Conservation (phyloP, 2,888 invertebrate species). For the Lasioglossum oenotherae region DNA sequence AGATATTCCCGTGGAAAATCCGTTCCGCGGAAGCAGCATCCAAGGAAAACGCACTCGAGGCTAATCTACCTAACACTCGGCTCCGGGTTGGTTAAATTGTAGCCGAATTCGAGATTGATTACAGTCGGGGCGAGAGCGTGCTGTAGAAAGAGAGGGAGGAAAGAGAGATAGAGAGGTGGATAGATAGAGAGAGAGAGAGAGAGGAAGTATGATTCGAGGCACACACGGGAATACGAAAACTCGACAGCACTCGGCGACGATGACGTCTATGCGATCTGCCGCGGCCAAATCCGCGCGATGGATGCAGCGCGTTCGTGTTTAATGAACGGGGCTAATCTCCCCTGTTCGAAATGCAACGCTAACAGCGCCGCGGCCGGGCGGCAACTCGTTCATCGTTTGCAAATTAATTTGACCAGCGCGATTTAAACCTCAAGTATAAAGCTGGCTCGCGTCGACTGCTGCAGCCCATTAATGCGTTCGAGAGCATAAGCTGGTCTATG, state of each 20-base stretch:
- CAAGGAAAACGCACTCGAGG: constrained; percentile 19
- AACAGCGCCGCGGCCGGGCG: constrained; percentile 64
- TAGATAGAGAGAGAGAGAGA: neutral
- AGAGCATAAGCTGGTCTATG: constrained; percentile 71
- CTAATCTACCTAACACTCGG: constrained; percentile 35
- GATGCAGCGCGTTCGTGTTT: constrained; percentile 70
- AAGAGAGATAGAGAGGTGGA: neutral
- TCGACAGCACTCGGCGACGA: constrained; percentile 67
- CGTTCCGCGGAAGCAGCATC: neutral
- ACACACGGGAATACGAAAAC: constrained; percentile 66
- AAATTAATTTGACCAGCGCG: constrained; percentile 81
- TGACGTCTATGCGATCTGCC: constrained; percentile 60
- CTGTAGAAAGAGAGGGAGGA: neutral
- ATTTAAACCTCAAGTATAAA: constrained; percentile 83
- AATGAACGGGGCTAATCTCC: constrained; percentile 81
- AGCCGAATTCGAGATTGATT: constrained; percentile 47
- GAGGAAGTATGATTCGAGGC: constrained; percentile 8
- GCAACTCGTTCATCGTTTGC: constrained; percentile 79
- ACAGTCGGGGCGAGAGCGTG: constrained; percentile 13
- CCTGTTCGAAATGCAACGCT: constrained; percentile 75
- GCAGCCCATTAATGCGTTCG: constrained; percentile 75
- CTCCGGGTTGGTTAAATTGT: constrained; percentile 10
- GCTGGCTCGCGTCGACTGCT: constrained; percentile 63
- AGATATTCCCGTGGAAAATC: neutral
- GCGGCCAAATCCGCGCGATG: constrained; percentile 57